Conservation (phyloP, 1,140 invertebrate species). For the Heliconius nattereri region DNA sequence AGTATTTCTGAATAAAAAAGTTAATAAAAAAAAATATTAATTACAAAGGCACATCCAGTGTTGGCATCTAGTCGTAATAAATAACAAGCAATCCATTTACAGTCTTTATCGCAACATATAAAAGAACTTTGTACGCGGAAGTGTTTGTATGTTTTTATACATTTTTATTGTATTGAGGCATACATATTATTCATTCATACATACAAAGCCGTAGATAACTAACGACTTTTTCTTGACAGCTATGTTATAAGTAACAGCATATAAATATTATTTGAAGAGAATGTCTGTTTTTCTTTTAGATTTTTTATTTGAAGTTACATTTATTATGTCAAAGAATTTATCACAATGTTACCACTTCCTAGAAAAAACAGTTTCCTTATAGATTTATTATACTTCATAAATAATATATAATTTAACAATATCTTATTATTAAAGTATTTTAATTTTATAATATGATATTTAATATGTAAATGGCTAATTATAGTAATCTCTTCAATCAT, state of each 20-base stretch:
- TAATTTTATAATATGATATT: no score
- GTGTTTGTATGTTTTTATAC: neutral
- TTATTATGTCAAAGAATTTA: neutral
- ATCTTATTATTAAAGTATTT: no score
- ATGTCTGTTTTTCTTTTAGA: neutral
- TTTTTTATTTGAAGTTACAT: neutral
- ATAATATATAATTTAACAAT: neutral
- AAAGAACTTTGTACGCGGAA: conserved; percentile 6
- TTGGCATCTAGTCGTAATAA: conserved; percentile 2
- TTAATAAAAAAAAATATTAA: neutral
- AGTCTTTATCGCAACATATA: conserved; percentile 2
- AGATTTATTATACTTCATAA: neutral
- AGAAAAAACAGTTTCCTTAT: neutral
- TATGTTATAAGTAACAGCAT: neutral
- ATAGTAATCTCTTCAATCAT: no score
- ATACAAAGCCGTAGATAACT: neutral
- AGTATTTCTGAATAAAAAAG: neutral
- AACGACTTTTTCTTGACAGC: neutral
- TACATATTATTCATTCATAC: neutral
- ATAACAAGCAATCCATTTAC: conserved; percentile 11
- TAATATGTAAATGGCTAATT: no score
- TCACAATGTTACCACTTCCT: conserved; percentile 1
- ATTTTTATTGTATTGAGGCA: neutral
- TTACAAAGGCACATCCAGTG: neutral
- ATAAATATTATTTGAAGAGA: neutral